Percentiles rank a stretch among this genome's conserved stretches.
phyloP scores from a whole-genome alignment of 2,888 invertebrate species.

The Galerucella nymphaeae region DNA sequence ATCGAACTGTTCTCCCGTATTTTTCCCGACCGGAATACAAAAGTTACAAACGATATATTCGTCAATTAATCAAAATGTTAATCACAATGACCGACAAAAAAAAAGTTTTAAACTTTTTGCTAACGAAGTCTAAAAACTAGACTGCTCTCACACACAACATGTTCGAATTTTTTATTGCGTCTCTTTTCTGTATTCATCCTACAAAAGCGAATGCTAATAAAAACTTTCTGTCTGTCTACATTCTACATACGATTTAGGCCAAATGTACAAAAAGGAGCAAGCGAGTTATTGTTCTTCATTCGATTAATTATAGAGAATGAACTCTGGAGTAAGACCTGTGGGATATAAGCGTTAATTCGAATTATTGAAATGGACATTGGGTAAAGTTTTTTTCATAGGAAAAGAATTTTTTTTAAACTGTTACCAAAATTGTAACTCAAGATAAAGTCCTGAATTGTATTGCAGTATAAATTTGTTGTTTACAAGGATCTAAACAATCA shows the following conservation, averaged over 20 bases:
- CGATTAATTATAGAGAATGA: neutral
- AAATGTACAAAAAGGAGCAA: neutral
- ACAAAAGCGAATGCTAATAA: conserved; percentile 16
- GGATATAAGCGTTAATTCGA: neutral
- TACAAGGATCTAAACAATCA: neutral
- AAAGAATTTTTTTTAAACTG: too few relatives aligned
- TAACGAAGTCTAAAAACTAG: conserved; percentile 12
- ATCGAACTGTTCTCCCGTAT: neutral
- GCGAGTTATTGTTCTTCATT: neutral
- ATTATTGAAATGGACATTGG: neutral
- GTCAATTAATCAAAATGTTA: neutral
- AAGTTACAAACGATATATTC: conserved; percentile 1
- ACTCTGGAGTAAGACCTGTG: neutral
- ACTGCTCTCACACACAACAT: conserved; percentile 16
- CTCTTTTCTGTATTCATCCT: conserved; percentile 14
- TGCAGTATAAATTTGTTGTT: neutral
- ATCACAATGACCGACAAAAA: conserved; percentile 6
- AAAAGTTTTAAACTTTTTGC: conserved; percentile 5
- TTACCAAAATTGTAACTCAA: too few relatives aligned
- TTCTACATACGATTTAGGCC: conserved; percentile 2
- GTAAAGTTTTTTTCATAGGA: too few relatives aligned
- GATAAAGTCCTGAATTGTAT: neutral
- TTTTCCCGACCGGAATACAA: neutral
- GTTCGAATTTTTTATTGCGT: conserved; percentile 10
- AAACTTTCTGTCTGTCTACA: conserved; percentile 11